Base-by-base conservation (phyloP, 2,888 invertebrate species). In the Spodoptera exigua region DNA sequence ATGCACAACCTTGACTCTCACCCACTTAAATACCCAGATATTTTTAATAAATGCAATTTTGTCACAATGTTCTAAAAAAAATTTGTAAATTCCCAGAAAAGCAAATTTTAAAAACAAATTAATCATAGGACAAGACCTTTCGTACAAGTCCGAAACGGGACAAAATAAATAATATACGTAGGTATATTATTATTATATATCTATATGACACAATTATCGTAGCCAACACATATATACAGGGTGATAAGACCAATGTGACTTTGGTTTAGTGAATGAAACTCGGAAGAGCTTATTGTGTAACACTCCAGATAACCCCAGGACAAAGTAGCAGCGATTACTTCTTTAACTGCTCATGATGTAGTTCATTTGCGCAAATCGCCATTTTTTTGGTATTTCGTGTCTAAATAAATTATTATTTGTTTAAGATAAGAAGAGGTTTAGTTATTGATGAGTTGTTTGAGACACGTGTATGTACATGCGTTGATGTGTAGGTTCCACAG, bases 341-440 rank as follows among this genome's bases (percentile, higher is more conserved):
- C 54, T 60, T 53, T 63, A 47, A 18, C 35, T 43, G 35, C 12
- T 34, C 7, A 45, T 61, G 62, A 52, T 57, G 57, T 58, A 55
- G 68, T 58, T 64, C 65, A 76, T 78, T 83, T 86, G 78, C 87
- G 86, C 79, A 87, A 12, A 41, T 41, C 12, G 18, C 12, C 12
- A 53, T 54, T 71, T 61, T 52, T 58, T 70, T 61, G 62, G 67
- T 62, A 34, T 36, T 12, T 32, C 5, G 5, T 3, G 45, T 45
- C 7, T 12, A 10, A 49, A 40, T 12, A 10, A 49, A 40, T 12
- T 40, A 21, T 52, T 32, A 36, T 32, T 39, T n/a, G 27, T 27
- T 18, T 46, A 2, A 32, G 21, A 51, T 27, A 51, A 40, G 27
- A 4, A 18, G 12, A 34, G 34, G 27, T 11, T 7, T 12, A n/a